Base-by-base conservation (phyloP, 2,888 invertebrate species). In the Trichogramma dendrolimi region DNA sequence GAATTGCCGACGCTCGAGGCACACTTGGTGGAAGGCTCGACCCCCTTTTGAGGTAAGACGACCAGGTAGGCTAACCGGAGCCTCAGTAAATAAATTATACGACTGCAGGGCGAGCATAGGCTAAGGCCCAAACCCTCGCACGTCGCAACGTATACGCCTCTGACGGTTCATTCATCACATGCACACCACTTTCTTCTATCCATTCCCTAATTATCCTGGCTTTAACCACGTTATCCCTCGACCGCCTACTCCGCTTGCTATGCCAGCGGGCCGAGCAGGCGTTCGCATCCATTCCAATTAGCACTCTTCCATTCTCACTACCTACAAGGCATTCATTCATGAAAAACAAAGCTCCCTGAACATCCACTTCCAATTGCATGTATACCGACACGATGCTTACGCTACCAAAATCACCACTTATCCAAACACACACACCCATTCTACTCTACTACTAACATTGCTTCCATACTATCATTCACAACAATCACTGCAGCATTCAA, bases 231-330 rank as follows among this genome's bases (percentile, higher is more conserved):
- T n/a, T n/a, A n/a, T n/a, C n/a, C n/a, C n/a, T n/a, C n/a, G n/a
- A n/a, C n/a, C n/a, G n/a, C n/a, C n/a, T n/a, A n/a, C 7, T 14
- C 6, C 40, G 43, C 38, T 60, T 60, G 46, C 66, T 66, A 44
- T 60, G 44, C 65, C 67, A 69, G 38, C 66, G 10, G 4, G 54
- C 62, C 0, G 67, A 67, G n/a, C 53, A 56, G 0, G 68, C 67
- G 47, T 70, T 69, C 8, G 68, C 68, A 52, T 69, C 66, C 51
- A 67, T 60, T 0, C 68, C 67, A 2, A 69, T n/a, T 3, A 69
- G 3, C 0, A 67, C 27, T n/a, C 53, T 10, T 4, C 47, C 50
- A 4, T 40, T 55, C n/a, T 47, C 11, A 40, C 51, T 7, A 27
- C 48, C 42, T 2, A 4, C 10, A 2, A 61, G 8, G 10, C 58